Evolutionary conservation across 2,797 vertebrate species (phyloP).

Genomic region (Pogonophryne albipinna): DNA sequence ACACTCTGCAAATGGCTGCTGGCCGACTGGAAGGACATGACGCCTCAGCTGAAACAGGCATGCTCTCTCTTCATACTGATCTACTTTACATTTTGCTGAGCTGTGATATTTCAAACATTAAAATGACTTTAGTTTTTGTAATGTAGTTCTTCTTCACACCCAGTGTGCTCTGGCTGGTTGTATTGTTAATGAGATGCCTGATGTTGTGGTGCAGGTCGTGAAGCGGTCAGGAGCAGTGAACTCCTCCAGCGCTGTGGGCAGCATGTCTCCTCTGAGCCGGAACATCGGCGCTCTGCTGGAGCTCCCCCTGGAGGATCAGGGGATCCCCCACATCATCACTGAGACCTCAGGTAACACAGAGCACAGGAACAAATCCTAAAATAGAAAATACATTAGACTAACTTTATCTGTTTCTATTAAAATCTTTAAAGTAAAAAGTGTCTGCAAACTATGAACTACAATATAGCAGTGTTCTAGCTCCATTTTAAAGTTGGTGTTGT

Average conservation of each 20-base stretch:
- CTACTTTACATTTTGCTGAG: too few species aligned
- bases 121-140: background rate
- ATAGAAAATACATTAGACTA: too few species aligned
- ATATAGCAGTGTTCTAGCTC: too few species aligned
- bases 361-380: background rate
- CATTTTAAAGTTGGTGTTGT: background rate
- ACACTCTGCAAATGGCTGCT: constrained; percentile 97
- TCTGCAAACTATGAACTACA: too few species aligned
- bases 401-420: too few species aligned
- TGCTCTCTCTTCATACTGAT: background rate
- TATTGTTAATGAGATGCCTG: background rate
- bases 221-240: constrained; percentile 74
- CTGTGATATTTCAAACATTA: background rate
- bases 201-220: constrained; percentile 76
- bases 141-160: background rate
- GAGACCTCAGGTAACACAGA: constrained; percentile 84
- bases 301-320: constrained; percentile 82
- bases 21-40: constrained; percentile 98
- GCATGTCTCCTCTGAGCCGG: constrained; percentile 75
- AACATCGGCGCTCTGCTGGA: constrained; percentile 84
- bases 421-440: too few species aligned
- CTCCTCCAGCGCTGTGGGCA: constrained; percentile 52
- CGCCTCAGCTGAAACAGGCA: constrained; percentile 94
- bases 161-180: background rate
- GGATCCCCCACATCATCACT: constrained; percentile 78